Conservation (phyloP, 2,113 vertebrate species). For the Zapus hudsonius region DNA sequence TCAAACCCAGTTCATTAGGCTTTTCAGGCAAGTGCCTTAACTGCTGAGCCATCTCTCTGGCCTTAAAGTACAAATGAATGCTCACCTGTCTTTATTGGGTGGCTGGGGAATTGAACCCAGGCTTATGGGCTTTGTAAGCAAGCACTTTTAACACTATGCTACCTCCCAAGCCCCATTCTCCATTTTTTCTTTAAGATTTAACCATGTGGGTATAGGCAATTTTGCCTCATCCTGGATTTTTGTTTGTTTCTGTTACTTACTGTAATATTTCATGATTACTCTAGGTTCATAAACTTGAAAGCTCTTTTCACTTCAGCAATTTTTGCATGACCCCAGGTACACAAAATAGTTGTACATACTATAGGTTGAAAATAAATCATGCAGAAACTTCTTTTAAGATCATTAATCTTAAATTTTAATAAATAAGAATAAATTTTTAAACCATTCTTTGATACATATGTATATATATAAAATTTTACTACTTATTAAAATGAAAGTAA, state of each 20-base stretch:
- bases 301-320: background rate
- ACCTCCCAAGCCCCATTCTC: background rate
- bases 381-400: background rate
- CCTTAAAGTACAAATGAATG: too few relatives aligned
- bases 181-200: background rate
- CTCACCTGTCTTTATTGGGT: background rate
- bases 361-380: background rate
- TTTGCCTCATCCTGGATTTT: background rate
- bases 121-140: too few relatives aligned
- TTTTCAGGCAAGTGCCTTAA: too few relatives aligned
- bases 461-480: background rate
- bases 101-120: too few relatives aligned
- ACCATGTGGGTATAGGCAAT: background rate
- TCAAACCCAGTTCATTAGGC: too few relatives aligned
- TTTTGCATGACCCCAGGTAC: background rate
- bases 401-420: too few relatives aligned
- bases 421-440: too few relatives aligned
- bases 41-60: too few relatives aligned
- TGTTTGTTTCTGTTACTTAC: background rate
- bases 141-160: too few relatives aligned
- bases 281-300: background rate
- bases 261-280: background rate
- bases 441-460: background rate
- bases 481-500: background rate
- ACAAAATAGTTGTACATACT: background rate